These are phyloP conservation scores for Sebastes iracundus DNA, from an alignment of 2,797 vertebrate species.

Conservation along the genomic window DNA sequence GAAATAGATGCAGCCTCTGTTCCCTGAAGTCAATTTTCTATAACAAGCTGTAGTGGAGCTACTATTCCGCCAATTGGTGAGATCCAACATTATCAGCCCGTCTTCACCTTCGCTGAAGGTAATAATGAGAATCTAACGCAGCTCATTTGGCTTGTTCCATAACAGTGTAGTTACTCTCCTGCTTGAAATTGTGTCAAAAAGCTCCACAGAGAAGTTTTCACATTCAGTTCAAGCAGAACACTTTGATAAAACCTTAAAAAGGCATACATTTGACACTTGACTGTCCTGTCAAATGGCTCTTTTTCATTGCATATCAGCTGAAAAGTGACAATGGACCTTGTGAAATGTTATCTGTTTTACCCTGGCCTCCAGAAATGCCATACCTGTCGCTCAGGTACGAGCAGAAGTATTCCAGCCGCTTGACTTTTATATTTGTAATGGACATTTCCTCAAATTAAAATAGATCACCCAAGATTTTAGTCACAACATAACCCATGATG, in stretches of 20 bases:
- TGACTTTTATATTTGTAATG: background rate
- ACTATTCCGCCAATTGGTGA: background rate
- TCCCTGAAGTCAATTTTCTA: conserved; percentile 36
- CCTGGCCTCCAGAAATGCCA: background rate
- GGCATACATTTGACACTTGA: background rate
- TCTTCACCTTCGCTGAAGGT: background rate
- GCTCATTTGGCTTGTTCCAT: background rate
- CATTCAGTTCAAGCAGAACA: background rate
- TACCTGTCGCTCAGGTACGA: background rate
- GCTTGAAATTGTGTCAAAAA: background rate
- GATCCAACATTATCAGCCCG: conserved; percentile 2
- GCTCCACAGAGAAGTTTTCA: background rate
- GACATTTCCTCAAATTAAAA: background rate
- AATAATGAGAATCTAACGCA: conserved; percentile 7
- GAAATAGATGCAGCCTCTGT: conserved; percentile 12
- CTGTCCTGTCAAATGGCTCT: background rate
- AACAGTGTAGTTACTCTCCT: background rate
- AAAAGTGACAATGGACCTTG: background rate
- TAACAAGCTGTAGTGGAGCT: conserved; percentile 35
- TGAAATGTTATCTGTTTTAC: background rate
- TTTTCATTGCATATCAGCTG: background rate
- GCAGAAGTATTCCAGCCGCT: background rate
- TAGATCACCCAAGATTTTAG: background rate
- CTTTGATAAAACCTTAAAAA: background rate
- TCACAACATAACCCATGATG: background rate